Percentiles rank a stretch among this genome's conserved stretches.
These are phyloP conservation scores for Ctena decussata DNA, from an alignment of 2,888 invertebrate genomes.

Conservation along the genomic window DNA sequence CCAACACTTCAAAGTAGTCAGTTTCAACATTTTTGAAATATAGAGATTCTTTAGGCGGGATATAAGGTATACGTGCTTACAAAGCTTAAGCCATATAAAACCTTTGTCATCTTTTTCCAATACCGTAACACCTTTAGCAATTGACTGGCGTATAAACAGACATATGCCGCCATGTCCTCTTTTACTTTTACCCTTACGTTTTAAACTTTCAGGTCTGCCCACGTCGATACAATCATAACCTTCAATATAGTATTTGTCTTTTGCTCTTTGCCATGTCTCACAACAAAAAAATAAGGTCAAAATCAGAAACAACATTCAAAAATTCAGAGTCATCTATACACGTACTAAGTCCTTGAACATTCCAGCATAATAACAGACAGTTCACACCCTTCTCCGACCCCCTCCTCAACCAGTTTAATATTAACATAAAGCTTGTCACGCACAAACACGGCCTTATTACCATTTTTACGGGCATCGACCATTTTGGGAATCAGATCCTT, in stretches of 20 bases:
- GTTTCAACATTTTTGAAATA: conserved; percentile 1
- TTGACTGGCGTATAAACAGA: background rate
- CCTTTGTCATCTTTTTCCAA: conserved; percentile 1
- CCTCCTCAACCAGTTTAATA: background rate
- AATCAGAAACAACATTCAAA: background rate
- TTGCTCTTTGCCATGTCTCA: conserved; percentile 18
- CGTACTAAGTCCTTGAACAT: conserved; percentile 3
- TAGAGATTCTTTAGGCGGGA: conserved; percentile 16
- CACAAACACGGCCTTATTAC: background rate
- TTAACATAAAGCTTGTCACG: background rate
- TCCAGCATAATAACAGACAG: background rate
- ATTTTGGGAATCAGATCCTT: background rate
- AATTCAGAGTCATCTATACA: conserved; percentile 14
- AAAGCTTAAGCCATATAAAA: conserved; percentile 5
- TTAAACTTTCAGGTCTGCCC: background rate
- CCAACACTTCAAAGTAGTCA: conserved; percentile 5
- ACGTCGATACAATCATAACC: conserved; percentile 3
- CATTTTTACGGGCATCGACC: background rate
- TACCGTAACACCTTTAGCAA: background rate
- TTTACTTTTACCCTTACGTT: background rate
- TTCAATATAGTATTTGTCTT: background rate
- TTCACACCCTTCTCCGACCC: conserved; percentile 15
- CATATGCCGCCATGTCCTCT: conserved; percentile 27
- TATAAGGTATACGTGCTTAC: conserved; percentile 10
- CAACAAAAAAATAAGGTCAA: background rate